Evolutionary conservation across 2,113 vertebrate genomes (phyloP), one percentile per base, ranked within the genome.

Genomic region (Paralichthys olivaceus): DNA sequence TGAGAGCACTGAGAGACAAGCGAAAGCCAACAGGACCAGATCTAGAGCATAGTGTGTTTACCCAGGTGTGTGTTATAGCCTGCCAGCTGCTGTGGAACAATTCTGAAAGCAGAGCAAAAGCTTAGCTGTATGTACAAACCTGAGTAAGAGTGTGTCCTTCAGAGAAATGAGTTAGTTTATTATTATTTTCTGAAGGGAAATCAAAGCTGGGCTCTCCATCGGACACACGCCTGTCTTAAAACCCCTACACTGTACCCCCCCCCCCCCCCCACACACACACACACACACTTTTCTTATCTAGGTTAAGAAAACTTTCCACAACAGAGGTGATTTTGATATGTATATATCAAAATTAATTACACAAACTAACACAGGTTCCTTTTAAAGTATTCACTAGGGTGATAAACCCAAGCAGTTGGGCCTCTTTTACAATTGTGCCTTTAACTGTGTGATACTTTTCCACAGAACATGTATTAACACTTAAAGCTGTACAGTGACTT

Each of bases 51-150:
- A 67, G 83, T 77, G 63, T 94, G 93, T 95, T 94, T 94, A 93
- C 80, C 91, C 93, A 94, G 94, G 93, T 94, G 94, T 91, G 90
- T 84, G 85, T 81, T 84, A 80, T 34, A 89, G 88, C 80, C 79
- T 89, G 92, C 91, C 92, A 90, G 91, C 89, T 90, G 90, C 89
- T 85, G 72, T 84, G 69, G 75, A 89, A 89, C 89, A 91, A 87
- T 88, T 93, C 86, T 93, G 81, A 84, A 85, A 93, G 84, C 90
- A 91, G 80, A 80, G 75, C 85, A 80, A 84, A 85, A 92, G 84
- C 90, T 91, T 82, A 81, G 77, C 85, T 90, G 80, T 86, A 85
- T 83, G 85, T 67, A 90, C 85, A 88, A 87, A 89, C 80, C 71
- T 88, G 74, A 65, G 61, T 29, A 76, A 81, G 88, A 84, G 72